phyloP scores from a whole-genome alignment of 2,797 vertebrate genomes.

The Pseudochirops corinnae region DNA sequence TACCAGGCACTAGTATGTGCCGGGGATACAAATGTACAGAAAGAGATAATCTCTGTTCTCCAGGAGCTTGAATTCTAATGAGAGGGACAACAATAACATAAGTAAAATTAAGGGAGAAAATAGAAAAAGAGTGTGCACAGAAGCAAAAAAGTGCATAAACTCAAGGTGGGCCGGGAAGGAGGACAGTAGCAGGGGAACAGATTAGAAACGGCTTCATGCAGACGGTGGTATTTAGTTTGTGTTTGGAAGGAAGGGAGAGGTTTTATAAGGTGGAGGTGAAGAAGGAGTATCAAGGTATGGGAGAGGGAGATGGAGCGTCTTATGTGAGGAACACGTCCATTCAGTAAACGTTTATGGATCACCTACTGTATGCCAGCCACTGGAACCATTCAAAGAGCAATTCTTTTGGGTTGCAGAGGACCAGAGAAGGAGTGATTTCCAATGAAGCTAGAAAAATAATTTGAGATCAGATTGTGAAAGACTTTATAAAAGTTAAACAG shows the following conservation, averaged over 20 bases:
- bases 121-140: not conserved
- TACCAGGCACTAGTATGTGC: not conserved
- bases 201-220: not conserved
- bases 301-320: not conserved
- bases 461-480: not conserved
- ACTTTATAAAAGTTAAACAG: not conserved
- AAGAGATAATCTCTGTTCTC: not conserved
- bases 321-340: not conserved
- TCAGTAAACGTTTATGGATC: not conserved
- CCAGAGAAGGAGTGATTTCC: not conserved
- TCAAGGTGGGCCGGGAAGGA: not conserved
- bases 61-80: not conserved
- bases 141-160: not conserved
- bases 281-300: not conserved
- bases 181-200: not conserved
- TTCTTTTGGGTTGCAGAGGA: not conserved
- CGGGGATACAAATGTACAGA: not conserved
- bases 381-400: not conserved
- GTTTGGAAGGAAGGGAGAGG: not conserved
- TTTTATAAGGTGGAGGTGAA: not conserved
- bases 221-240: not conserved
- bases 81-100: not conserved
- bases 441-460: not conserved
- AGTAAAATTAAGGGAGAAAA: not conserved
- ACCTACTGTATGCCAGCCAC: not conserved